Evolutionary conservation across 2,888 invertebrate species (phyloP).

Genomic region (Lissonota sp.): DNA sequence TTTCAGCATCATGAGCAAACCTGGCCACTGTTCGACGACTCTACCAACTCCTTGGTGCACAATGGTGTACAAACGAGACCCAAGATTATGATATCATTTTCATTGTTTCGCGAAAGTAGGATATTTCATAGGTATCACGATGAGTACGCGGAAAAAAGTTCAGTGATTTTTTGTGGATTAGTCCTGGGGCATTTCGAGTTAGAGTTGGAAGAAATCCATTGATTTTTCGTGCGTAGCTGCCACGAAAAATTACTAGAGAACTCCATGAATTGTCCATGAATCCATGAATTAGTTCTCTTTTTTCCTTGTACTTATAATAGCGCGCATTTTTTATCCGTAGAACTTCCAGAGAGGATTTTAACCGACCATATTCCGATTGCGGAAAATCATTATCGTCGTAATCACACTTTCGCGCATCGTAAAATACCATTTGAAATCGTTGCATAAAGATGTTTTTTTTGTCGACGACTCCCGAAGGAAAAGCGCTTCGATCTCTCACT

Average conservation of each 20-base stretch:
- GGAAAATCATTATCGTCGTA: not conserved
- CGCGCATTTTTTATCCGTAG: too few relatives aligned
- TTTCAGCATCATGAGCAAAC: not conserved
- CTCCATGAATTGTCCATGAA: too few relatives aligned
- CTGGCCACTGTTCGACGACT: constrained; percentile 9
- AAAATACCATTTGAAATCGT: constrained; percentile 9
- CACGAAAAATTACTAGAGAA: too few relatives aligned
- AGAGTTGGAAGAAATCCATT: too few relatives aligned
- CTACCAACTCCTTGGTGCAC: not conserved
- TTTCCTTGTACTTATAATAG: too few relatives aligned
- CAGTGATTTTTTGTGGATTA: too few relatives aligned
- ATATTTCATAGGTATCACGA: not conserved
- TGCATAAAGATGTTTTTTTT: constrained; percentile 2
- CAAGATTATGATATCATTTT: constrained; percentile 22
- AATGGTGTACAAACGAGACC: constrained; percentile 16
- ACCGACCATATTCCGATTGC: too few relatives aligned
- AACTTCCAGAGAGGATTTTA: too few relatives aligned
- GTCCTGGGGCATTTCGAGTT: too few relatives aligned
- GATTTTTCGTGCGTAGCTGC: too few relatives aligned
- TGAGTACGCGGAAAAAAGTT: too few relatives aligned
- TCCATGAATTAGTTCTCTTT: too few relatives aligned
- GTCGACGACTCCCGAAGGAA: not conserved
- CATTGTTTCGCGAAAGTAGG: constrained; percentile 12
- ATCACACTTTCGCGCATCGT: constrained; percentile 4
- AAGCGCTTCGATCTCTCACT: not conserved